Percentiles rank a stretch among this genome's conserved stretches.
phyloP scores from a whole-genome alignment of 1,140 invertebrate genomes.

The Nilaparvata lugens region DNA sequence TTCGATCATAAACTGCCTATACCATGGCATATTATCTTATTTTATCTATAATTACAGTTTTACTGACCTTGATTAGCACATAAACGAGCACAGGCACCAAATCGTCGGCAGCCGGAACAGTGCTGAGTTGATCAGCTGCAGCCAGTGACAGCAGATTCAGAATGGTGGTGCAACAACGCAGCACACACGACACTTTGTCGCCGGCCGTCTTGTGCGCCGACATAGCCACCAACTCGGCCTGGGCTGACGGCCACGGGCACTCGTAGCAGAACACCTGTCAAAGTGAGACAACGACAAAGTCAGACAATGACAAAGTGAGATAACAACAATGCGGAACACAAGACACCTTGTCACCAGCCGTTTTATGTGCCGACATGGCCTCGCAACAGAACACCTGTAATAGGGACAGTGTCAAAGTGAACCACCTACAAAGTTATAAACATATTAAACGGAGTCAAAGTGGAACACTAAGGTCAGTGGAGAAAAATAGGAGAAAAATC shows the following conservation, averaged over 20 bases:
- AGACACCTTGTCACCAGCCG: constrained; percentile 43
- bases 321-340: no score
- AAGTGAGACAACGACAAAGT: no score
- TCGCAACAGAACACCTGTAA: constrained; percentile 77
- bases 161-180: constrained; percentile 82
- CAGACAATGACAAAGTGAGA: no score
- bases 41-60: no score
- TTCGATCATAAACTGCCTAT: no score
- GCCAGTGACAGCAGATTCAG: constrained; percentile 86
- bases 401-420: no score
- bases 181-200: constrained; percentile 86
- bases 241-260: constrained; percentile 95
- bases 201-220: constrained; percentile 89
- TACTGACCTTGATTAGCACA: constrained; percentile 85
- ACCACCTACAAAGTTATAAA: background rate
- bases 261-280: constrained; percentile 68
- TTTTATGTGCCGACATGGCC: constrained; percentile 88
- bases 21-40: no score
- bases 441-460: no score
- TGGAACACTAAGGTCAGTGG: no score
- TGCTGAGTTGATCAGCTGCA: constrained; percentile 46
- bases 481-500: no score
- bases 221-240: constrained; percentile 84
- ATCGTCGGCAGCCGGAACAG: constrained; percentile 92
- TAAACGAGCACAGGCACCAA: constrained; percentile 94